Evolutionary conservation across 2,888 invertebrate species (phyloP).

Genomic region (Drosophila picticornis): DNA sequence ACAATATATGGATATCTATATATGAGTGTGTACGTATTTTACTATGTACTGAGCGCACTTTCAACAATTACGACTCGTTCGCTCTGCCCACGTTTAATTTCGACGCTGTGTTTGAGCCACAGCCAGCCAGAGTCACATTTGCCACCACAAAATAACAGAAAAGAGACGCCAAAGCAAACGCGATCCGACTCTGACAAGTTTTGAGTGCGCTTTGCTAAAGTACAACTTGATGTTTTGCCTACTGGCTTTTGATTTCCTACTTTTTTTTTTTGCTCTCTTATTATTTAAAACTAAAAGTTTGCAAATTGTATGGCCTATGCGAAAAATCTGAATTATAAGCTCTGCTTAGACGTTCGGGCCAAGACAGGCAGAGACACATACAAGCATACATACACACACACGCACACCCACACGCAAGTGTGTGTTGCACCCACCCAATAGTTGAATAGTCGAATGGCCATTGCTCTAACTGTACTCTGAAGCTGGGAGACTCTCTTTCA

Average conservation of each 20-base stretch:
- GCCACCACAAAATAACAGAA: conserved; percentile 45
- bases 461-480: conserved; percentile 60
- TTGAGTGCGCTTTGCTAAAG: conserved; percentile 46
- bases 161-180: conserved; percentile 32
- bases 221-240: conserved; percentile 27
- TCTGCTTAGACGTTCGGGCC: conserved; percentile 25
- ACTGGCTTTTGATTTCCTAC: conserved; percentile 44
- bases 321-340: conserved; percentile 34
- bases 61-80: conserved; percentile 78
- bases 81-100: conserved; percentile 72
- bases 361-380: conserved; percentile 27
- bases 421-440: conserved; percentile 72
- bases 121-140: conserved; percentile 66
- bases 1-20: conserved; percentile 6
- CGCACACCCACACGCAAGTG: conserved; percentile 57
- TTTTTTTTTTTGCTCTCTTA: conserved; percentile 12
- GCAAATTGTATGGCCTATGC: conserved; percentile 14
- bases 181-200: conserved; percentile 48
- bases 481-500: conserved; percentile 31
- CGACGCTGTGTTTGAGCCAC: conserved; percentile 66
- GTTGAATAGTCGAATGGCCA: conserved; percentile 50
- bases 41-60: conserved; percentile 66
- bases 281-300: conserved; percentile 42
- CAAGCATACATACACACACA: conserved; percentile 16
- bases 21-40: conserved; percentile 9